Conservation (phyloP, 2,113 vertebrate genomes). For the Neodontobutis hainanensis region DNA sequence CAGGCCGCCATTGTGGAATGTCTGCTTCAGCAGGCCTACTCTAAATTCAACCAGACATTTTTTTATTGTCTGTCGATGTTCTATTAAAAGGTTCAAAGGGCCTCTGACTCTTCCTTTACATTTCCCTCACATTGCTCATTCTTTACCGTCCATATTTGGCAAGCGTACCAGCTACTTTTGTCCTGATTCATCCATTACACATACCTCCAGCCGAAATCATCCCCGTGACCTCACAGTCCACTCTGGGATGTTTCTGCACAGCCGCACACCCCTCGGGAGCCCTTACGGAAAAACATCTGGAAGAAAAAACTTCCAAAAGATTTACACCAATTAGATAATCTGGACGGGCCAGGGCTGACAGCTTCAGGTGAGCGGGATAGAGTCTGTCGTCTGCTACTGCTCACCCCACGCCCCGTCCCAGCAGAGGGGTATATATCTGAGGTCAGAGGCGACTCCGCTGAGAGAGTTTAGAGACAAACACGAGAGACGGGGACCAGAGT, state of each 20-base stretch:
- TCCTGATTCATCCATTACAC: constrained; percentile 36
- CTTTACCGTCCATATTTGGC: too few species aligned
- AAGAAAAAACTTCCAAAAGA: constrained; percentile 46
- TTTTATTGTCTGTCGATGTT: not conserved
- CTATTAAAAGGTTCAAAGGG: not conserved
- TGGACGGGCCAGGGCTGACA: constrained; percentile 64
- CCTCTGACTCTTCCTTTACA: not conserved
- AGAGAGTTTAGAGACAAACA: constrained; percentile 65
- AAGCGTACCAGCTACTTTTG: not conserved
- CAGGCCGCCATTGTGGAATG: constrained; percentile 71
- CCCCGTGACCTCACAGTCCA: constrained; percentile 39
- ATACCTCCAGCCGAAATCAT: constrained; percentile 32
- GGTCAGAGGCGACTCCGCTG: constrained; percentile 68
- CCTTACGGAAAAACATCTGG: constrained; percentile 69
- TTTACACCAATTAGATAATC: constrained; percentile 71
- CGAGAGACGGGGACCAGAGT: constrained; percentile 54
- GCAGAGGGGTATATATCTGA: constrained; percentile 77
- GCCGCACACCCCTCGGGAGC: constrained; percentile 37
- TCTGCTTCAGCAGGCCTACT: constrained; percentile 66
- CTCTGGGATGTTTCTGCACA: constrained; percentile 5
- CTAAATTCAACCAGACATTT: constrained; percentile 49
- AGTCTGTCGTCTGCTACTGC: constrained; percentile 46
- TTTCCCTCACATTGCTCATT: not conserved
- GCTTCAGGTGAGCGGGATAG: constrained; percentile 61
- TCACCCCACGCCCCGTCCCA: constrained; percentile 31